phyloP scores from a whole-genome alignment of 2,797 vertebrate species.

The Gallinago nigripennis region DNA sequence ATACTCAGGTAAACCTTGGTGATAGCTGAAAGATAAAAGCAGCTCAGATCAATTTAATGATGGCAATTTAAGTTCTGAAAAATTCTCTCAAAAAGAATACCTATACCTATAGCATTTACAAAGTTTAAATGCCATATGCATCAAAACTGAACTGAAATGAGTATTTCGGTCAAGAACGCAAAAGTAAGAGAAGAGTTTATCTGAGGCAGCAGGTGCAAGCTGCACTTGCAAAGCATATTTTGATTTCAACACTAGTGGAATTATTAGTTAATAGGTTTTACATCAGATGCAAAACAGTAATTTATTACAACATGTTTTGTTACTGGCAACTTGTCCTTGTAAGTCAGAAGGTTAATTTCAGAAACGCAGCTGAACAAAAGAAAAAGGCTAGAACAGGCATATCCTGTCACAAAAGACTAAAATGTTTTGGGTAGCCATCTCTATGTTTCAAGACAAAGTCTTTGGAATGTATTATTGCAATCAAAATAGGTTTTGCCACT shows the following conservation, averaged over 20 bases:
- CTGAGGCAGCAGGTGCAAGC: background rate
- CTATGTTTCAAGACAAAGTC: background rate
- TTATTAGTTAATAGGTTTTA: background rate
- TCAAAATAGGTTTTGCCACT: background rate
- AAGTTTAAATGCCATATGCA: background rate
- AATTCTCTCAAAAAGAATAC: background rate
- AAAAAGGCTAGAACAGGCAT: background rate
- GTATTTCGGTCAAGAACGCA: background rate
- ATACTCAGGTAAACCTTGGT: slow-evolving; percentile 85
- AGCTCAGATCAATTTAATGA: background rate
- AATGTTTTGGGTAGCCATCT: background rate
- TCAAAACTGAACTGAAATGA: background rate
- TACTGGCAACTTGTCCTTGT: background rate
- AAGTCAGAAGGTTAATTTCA: background rate
- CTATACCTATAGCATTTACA: background rate
- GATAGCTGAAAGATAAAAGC: slow-evolving; percentile 73
- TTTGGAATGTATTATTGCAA: background rate
- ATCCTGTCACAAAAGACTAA: background rate
- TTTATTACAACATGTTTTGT: background rate
- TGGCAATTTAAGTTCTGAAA: background rate
- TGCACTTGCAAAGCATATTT: background rate
- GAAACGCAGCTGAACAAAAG: background rate
- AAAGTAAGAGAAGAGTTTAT: background rate
- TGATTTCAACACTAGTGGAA: background rate
- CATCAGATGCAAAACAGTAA: background rate